These are phyloP conservation scores for Condylostylus longicornis DNA, from an alignment of 1,140 invertebrate genomes.

Conservation along the genomic window DNA sequence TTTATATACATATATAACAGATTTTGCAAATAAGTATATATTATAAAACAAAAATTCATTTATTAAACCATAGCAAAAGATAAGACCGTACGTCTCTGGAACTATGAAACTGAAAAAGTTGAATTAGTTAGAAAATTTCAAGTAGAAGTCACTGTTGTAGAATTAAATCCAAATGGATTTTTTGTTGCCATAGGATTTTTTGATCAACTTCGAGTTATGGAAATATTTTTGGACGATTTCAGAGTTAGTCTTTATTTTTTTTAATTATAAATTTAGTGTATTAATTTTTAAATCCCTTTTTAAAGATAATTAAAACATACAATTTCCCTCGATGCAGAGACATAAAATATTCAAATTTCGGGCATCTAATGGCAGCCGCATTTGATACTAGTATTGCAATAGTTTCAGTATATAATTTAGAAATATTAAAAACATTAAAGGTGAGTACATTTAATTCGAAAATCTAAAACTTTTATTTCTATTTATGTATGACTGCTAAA, in stretches of 20 bases:
- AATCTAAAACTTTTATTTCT: background rate
- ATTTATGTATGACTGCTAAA: background rate
- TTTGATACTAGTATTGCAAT: conserved; percentile 26
- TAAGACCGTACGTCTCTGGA: conserved; percentile 74
- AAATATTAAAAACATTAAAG: conserved; percentile 21
- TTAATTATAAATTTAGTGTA: conserved; percentile 1
- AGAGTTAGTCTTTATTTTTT: conserved; percentile 48
- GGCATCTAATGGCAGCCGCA: conserved; percentile 27
- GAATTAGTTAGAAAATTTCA: conserved; percentile 68
- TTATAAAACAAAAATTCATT: too few relatives aligned
- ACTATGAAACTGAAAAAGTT: conserved; percentile 63
- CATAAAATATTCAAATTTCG: conserved; percentile 26
- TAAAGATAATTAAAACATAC: conserved; percentile 27
- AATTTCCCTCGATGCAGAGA: conserved; percentile 28
- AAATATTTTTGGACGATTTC: conserved; percentile 77
- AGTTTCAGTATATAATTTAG: conserved; percentile 26
- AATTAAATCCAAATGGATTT: conserved; percentile 67
- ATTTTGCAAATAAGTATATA: background rate
- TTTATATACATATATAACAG: too few relatives aligned
- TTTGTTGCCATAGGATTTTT: conserved; percentile 80
- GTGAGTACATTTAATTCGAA: background rate
- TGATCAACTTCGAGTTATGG: conserved; percentile 73
- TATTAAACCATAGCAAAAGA: conserved; percentile 41
- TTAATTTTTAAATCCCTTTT: background rate
- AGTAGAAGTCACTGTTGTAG: conserved; percentile 62